Base-by-base conservation (phyloP, 2,888 invertebrate species). In the Epinotia ramella region DNA sequence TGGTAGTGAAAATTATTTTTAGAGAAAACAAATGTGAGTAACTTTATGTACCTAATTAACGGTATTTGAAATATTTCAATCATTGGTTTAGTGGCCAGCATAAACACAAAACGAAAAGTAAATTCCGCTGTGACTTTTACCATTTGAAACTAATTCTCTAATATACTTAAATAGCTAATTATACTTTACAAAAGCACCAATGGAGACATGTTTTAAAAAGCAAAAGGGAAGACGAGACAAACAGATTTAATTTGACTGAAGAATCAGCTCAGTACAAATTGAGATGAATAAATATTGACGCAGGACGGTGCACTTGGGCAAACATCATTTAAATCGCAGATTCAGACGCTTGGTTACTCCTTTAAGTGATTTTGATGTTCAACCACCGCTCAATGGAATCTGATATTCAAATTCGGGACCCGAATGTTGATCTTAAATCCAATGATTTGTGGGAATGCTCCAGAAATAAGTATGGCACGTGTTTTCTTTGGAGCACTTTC, bases 271-370 rank as follows among this genome's bases (percentile, higher is more conserved):
- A 28, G 66, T 76, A 76, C 71, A 71, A 76, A 71, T 76, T 71
- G 66, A 75, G 70, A 67, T 66, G 71, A 76, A 76, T 24, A 72
- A 76, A 76, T 24, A 72, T 75, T 76, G 64, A 73, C 67, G 75
- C 70, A 68, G 71, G 60, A 62, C 81, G 79, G 82, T 84, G 83
- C 82, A 84, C 82, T 80, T 81, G 57, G 73, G 81, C 83, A 84
- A 84, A 86, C 84, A 83, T 82, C 76, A 85, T 87, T 87, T 86
- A 87, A 86, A 87, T 87, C 82, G 81, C 87, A 87, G 84, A 87
- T 88, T 82, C 80, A 80, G 79, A 74, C 78, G 82, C 83, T 84
- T 79, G 81, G 83, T 82, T 82, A 82, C 83, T 78, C 78, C 80
- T 68, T 73, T 80, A 80, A 84, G 83, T 81, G 81, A 83, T 84